These are phyloP conservation scores for Sebastes vulpes DNA, from an alignment of 2,797 vertebrate species.

Conservation along the genomic window DNA sequence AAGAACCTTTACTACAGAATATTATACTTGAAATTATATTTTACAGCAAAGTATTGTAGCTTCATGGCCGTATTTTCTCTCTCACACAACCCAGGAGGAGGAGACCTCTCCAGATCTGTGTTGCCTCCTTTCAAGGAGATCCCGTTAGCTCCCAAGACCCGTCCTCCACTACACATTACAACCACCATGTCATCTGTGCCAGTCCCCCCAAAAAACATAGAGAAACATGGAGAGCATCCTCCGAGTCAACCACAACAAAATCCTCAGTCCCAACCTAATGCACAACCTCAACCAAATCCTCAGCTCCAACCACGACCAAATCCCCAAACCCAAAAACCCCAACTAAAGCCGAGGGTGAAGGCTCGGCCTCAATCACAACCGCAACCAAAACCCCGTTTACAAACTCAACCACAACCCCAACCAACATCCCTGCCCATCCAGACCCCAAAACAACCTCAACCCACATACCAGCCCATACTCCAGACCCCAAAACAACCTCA, in stretches of 20 bases:
- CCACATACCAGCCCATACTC: neutral
- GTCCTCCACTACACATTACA: constrained; percentile 28
- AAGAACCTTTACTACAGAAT: neutral
- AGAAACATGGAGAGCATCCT: constrained; percentile 32
- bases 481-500: neutral
- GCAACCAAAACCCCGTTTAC: neutral
- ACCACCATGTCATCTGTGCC: constrained; percentile 31
- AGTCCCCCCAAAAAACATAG: constrained; percentile 31
- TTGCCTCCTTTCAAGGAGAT: constrained; percentile 50
- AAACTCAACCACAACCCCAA: neutral
- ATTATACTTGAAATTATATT: constrained; percentile 25
- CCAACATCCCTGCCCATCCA: neutral
- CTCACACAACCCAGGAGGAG: constrained; percentile 70
- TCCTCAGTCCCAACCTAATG: neutral
- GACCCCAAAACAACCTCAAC: neutral
- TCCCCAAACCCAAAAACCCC: neutral
- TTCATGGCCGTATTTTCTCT: constrained; percentile 73
- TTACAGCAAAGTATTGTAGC: constrained; percentile 40
- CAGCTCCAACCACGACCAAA: constrained; percentile 22
- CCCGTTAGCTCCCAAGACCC: constrained; percentile 39
- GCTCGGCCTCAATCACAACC: neutral
- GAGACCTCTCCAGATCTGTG: constrained; percentile 64
- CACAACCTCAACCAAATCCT: constrained; percentile 11
- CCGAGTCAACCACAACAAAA: constrained; percentile 5
- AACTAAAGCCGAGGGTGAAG: neutral